phyloP scores from a whole-genome alignment of 2,888 invertebrate species.

The Meliscaeva auricollis region DNA sequence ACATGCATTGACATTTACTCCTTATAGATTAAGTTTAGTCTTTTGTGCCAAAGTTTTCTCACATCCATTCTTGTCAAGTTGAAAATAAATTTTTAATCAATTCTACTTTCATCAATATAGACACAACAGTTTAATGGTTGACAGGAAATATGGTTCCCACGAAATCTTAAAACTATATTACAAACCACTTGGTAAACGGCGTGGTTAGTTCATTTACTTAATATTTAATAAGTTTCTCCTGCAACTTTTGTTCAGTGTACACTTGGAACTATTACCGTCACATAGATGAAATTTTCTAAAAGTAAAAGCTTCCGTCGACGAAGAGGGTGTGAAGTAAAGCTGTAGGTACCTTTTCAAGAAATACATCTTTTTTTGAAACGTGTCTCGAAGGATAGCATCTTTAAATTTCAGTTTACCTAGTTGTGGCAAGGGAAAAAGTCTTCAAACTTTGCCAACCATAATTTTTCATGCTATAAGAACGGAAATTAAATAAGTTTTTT shows the following conservation, averaged over 20 bases:
- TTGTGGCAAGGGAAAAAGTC: background rate
- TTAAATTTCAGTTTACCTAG: background rate
- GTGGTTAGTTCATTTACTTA: slow-evolving; percentile 18
- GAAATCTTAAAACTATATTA: background rate
- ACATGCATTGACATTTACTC: no score
- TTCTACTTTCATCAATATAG: background rate
- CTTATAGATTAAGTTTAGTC: no score
- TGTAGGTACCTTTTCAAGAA: background rate
- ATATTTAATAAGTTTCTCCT: slow-evolving; percentile 13
- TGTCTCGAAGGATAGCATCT: slow-evolving; percentile 23
- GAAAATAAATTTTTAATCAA: background rate
- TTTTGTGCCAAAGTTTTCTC: no score
- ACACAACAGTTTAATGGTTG: background rate
- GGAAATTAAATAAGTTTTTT: slow-evolving; percentile 41
- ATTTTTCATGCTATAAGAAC: slow-evolving; percentile 5
- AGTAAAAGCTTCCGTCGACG: background rate
- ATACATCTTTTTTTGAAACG: slow-evolving; percentile 8
- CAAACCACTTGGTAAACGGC: background rate
- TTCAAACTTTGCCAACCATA: slow-evolving; percentile 5
- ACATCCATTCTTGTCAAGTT: no score
- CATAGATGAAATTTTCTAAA: slow-evolving; percentile 20
- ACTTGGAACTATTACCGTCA: background rate
- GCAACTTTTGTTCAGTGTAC: slow-evolving; percentile 21
- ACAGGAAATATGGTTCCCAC: background rate
- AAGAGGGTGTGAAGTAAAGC: no score